Evolutionary conservation across 2,113 vertebrate species (phyloP).

Genomic region (Phainopepla nitens): DNA sequence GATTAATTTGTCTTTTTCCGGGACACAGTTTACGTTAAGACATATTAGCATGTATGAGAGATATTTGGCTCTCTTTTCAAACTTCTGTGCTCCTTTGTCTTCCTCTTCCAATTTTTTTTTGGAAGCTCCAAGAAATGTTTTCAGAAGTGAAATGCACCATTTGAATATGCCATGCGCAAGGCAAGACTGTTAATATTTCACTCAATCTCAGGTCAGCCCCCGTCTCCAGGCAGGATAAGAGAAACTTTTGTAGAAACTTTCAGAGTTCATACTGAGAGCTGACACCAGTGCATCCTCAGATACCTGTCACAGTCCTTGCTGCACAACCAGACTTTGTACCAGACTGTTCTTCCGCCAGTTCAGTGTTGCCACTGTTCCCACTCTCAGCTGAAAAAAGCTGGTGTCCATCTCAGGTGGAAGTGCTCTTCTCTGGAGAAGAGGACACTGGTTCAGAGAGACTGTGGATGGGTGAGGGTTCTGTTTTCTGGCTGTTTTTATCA

Average conservation of each 20-base stretch:
- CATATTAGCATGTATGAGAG: not conserved
- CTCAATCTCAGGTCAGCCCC: not conserved
- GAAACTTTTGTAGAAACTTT: not conserved
- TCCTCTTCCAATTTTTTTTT: not conserved
- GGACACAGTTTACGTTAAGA: not conserved
- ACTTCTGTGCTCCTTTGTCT: not conserved
- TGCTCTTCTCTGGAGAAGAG: not conserved
- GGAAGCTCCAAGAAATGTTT: not conserved
- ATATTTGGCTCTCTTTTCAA: not conserved
- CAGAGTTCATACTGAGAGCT: fast-evolving
- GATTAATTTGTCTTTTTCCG: not conserved
- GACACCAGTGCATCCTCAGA: fast-evolving
- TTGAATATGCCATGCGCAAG: not conserved
- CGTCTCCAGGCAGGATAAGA: not conserved
- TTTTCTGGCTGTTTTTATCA: not conserved
- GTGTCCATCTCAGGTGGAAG: not conserved
- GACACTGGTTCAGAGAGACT: fast-evolving
- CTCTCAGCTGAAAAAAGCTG: not conserved
- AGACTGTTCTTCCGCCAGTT: not conserved
- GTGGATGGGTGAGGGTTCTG: not conserved
- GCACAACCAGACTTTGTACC: not conserved
- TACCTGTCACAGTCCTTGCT: fast-evolving
- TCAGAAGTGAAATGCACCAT: not conserved
- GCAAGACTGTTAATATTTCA: not conserved
- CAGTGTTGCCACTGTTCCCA: not conserved